phyloP scores from a whole-genome alignment of 1,140 invertebrate genomes.

The Cydia strobilella region DNA sequence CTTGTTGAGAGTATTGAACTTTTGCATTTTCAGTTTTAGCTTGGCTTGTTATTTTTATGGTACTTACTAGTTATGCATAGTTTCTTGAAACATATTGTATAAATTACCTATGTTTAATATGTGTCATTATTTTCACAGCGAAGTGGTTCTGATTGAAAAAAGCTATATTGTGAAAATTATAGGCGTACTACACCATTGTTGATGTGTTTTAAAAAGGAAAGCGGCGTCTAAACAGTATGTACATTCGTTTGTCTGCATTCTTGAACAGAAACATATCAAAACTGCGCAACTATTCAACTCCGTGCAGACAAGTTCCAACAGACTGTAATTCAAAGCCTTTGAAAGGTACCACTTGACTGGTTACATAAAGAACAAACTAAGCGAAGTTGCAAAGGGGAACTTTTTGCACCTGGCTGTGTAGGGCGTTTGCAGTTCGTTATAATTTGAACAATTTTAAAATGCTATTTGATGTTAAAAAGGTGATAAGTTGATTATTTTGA shows the following conservation, averaged over 20 bases:
- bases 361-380: constrained; percentile 32
- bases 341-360: constrained; percentile 32
- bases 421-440: constrained; percentile 21
- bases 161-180: no score
- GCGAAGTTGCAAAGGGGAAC: constrained; percentile 26
- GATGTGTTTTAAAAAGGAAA: not conserved
- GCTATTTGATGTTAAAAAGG: constrained; percentile 24
- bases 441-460: constrained; percentile 31
- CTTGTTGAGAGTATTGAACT: not conserved
- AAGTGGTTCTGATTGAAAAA: no score
- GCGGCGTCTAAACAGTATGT: not conserved
- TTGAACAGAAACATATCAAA: constrained; percentile 29
- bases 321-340: constrained; percentile 31
- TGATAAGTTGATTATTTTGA: constrained; percentile 25
- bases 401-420: constrained; percentile 30
- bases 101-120: no score
- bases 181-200: no score
- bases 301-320: constrained; percentile 21
- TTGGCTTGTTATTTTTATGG: no score
- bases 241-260: not conserved
- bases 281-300: constrained; percentile 21
- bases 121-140: no score
- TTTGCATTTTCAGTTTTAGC: not conserved
- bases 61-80: no score
- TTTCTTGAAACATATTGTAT: no score